Percentiles rank a stretch among this genome's conserved stretches.
Conservation (phyloP, 2,113 vertebrate species). For the Sialia sialis region DNA sequence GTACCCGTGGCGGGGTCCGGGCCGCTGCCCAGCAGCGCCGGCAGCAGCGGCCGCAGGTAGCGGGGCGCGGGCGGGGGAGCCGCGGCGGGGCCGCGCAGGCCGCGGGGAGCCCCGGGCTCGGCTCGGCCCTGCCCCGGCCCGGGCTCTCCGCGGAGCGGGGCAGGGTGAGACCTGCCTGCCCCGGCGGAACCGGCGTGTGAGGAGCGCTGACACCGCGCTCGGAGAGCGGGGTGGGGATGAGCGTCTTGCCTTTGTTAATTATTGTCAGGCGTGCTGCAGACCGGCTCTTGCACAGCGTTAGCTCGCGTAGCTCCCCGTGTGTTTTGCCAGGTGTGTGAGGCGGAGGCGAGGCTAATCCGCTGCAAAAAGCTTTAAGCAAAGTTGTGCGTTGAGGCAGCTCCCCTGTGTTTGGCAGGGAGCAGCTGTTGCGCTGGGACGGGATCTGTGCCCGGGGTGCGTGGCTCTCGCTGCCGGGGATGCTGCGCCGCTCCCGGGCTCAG, state of each 20-base stretch:
- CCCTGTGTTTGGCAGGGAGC: too few relatives aligned
- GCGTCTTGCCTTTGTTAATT: not conserved
- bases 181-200: not conserved
- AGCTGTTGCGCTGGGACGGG: accelerated
- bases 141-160: not conserved
- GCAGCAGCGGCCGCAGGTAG: not conserved
- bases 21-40: not conserved
- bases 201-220: not conserved
- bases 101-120: too few relatives aligned
- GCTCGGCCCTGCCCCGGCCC: too few relatives aligned
- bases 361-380: not conserved
- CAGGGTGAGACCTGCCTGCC: not conserved
- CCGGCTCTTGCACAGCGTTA: accelerated
- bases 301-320: not conserved
- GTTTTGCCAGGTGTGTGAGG: not conserved
- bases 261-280: not conserved
- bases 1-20: not conserved
- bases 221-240: not conserved
- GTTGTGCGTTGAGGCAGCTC: not conserved
- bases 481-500: too few relatives aligned
- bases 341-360: not conserved
- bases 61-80: not conserved
- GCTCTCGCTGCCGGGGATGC: accelerated
- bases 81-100: too few relatives aligned
- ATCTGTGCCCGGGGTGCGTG: too few relatives aligned